Percentiles rank a stretch among this genome's conserved stretches.
phyloP scores from a whole-genome alignment of 2,113 vertebrate species.

The Carollia perspicillata region DNA sequence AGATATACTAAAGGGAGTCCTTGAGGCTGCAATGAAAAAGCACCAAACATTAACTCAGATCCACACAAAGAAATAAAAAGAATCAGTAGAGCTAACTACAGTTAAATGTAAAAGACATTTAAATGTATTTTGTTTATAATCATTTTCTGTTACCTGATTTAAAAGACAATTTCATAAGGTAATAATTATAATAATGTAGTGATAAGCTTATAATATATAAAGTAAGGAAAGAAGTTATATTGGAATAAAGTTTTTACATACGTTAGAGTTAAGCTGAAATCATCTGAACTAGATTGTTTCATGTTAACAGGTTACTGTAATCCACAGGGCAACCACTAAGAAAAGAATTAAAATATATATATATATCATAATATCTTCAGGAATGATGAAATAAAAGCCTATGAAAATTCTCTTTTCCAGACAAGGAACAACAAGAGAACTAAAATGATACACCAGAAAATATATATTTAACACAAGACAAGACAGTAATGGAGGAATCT shows the following conservation, averaged over 20 bases:
- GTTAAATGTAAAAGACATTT: not conserved
- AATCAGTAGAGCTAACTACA: not conserved
- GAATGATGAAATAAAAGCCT: not conserved
- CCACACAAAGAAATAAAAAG: not conserved
- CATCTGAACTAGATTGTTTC: not conserved
- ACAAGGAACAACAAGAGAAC: not conserved
- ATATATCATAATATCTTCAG: not conserved
- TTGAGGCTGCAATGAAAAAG: not conserved
- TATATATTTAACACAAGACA: not conserved
- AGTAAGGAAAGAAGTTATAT: not conserved
- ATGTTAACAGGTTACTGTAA: not conserved
- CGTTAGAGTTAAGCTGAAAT: not conserved
- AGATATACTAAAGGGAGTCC: not conserved
- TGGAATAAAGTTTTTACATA: not conserved
- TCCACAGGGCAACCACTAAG: not conserved
- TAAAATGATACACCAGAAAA: not conserved
- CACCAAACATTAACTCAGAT: not conserved
- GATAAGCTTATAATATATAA: not conserved
- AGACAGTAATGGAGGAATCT: not conserved
- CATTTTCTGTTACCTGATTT: not conserved
- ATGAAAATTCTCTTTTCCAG: not conserved
- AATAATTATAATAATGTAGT: not conserved
- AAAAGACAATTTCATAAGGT: not conserved
- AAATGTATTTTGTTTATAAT: not conserved
- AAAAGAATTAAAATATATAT: not conserved